Base-by-base conservation (phyloP, 2,888 invertebrate species). In the Pandemis cinnamomeana region DNA sequence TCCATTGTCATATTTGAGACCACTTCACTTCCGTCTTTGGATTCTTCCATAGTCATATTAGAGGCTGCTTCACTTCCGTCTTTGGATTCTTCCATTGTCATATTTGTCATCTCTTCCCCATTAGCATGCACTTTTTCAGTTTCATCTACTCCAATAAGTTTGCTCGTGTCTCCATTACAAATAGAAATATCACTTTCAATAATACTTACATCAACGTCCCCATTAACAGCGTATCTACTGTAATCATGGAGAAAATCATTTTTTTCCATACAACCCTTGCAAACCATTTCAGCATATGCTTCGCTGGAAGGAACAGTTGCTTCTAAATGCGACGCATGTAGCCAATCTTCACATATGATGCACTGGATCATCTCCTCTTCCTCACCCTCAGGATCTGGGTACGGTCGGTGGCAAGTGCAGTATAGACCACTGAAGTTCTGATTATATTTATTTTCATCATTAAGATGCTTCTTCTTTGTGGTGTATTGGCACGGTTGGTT, bases 291-390 rank as follows among this genome's bases (percentile, higher is more conserved):
- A 69, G 95, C 95, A 86, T 96, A 97, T 62, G 95, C 95, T 44
- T 95, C 95, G 78, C 93, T 94, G 8, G 94, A 89, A 11, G 96
- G 95, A 63, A 95, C 92, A 67, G 92, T 88, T 4, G 95, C 92
- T 76, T 96, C 96, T 77, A 98, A 91, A 88, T 98, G 98, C 80
- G 96, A 89, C 42, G 96, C 95, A 93, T 99, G 99, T 83, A 96
- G 98, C 99, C 99, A 99, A 89, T 99, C 99, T 88, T 99, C 99
- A 89, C 99, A 99, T 71, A 99, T 93, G 62, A 97, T 95, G 85
- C 99, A 99, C 86, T 99, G 99, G 67, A 99, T 96, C 99, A 99
- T 99, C 82, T 98, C 97, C 91, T 99, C 99, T 71, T 97, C 97
- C 53, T 95, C 90, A 5, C 96, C 96, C 10, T 99, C 98, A 0